Percentiles rank a stretch among this genome's conserved stretches.
Evolutionary conservation across 2,113 vertebrate genomes (phyloP).

Genomic region (Sterna hirundo): DNA sequence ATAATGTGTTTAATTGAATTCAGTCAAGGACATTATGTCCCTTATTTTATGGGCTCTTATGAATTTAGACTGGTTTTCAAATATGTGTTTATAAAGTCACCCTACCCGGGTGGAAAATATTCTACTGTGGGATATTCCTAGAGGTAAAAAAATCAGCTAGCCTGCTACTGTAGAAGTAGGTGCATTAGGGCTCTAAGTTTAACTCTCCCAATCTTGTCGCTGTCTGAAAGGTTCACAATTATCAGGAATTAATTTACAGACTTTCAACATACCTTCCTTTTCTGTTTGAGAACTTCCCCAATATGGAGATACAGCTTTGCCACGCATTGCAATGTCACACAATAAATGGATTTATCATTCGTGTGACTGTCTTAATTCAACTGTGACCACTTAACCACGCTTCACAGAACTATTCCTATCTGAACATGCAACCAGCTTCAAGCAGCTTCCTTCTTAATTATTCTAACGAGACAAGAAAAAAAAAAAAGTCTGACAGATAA

Average conservation of each 20-base stretch:
- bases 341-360: not conserved
- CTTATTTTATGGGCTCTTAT: not conserved
- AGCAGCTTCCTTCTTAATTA: not conserved
- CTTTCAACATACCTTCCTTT: not conserved
- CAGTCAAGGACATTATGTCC: not conserved
- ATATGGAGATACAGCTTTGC: not conserved
- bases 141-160: not conserved
- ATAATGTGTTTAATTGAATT: constrained; percentile 28
- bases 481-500: not conserved
- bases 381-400: not conserved
- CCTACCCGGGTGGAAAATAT: not conserved
- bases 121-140: not conserved
- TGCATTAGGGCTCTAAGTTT: not conserved
- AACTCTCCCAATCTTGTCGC: not conserved
- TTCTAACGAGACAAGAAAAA: not conserved
- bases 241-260: not conserved
- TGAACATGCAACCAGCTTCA: not conserved
- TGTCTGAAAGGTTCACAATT: not conserved
- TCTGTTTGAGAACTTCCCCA: not conserved
- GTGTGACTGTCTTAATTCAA: not conserved
- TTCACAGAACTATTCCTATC: not conserved
- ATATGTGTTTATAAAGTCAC: not conserved
- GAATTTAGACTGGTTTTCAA: constrained; percentile 23
- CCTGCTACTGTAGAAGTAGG: not conserved
- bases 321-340: not conserved